phyloP scores from a whole-genome alignment of 2,888 invertebrate genomes.

The Drosophila kanekoi region DNA sequence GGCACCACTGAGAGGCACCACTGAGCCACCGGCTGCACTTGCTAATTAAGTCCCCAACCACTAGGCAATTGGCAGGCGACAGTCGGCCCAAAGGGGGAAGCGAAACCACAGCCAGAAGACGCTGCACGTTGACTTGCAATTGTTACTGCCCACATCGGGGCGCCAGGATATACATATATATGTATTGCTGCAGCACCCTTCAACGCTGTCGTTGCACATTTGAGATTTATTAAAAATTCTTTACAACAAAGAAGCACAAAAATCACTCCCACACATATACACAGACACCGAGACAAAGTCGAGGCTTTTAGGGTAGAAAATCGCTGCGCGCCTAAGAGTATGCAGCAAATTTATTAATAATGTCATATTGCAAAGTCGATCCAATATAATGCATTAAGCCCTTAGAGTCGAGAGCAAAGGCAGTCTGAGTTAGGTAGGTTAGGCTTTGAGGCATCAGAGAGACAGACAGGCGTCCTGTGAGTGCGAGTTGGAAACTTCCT shows the following conservation, averaged over 20 bases:
- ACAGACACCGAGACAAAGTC: slow-evolving; percentile 41
- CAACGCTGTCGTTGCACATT: slow-evolving; percentile 76
- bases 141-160: slow-evolving; percentile 47
- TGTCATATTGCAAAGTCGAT: slow-evolving; percentile 82
- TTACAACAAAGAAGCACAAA: slow-evolving; percentile 66
- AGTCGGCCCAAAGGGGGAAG: slow-evolving; percentile 9
- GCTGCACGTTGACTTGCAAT: slow-evolving; percentile 68
- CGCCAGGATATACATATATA: slow-evolving; percentile 9
- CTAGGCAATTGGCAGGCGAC: slow-evolving; percentile 39
- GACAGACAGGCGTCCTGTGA: slow-evolving; percentile 4
- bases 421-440: slow-evolving; percentile 39
- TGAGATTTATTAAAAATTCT: slow-evolving; percentile 85
- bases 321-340: slow-evolving; percentile 72
- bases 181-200: slow-evolving; percentile 29
- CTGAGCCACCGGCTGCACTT: slow-evolving; percentile 75
- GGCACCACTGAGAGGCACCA: slow-evolving; percentile 40
- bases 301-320: slow-evolving; percentile 40
- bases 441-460: slow-evolving; percentile 34
- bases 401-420: slow-evolving; percentile 45
- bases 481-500: slow-evolving; percentile 26
- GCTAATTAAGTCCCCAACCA: slow-evolving; percentile 84
- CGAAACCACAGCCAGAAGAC: slow-evolving; percentile 57
- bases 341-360: slow-evolving; percentile 83
- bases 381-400: slow-evolving; percentile 82
- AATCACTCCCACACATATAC: slow-evolving; percentile 29